phyloP scores from a whole-genome alignment of 2,888 invertebrate genomes.

The Monopis laevigella region DNA sequence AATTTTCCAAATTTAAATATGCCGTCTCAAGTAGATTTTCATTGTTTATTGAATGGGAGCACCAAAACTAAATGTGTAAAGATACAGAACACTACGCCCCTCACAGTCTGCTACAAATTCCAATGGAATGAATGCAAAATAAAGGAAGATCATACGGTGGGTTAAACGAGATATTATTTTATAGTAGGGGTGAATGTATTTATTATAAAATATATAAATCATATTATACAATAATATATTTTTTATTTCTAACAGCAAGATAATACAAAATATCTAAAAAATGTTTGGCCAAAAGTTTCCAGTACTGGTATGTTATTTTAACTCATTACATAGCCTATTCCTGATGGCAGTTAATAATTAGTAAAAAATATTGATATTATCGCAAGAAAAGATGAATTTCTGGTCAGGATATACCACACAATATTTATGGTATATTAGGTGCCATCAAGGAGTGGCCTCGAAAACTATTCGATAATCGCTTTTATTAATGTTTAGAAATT shows the following conservation, averaged over 20 bases:
- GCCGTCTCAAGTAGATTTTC: slow-evolving; percentile 68
- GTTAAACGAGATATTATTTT: too few species aligned
- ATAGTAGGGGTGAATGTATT: too few species aligned
- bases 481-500: too few species aligned
- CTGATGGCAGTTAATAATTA: not conserved
- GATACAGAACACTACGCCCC: slow-evolving; percentile 49
- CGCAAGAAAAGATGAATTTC: not conserved
- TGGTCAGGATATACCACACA: not conserved
- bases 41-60: slow-evolving; percentile 60
- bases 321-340: not conserved
- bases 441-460: too few species aligned
- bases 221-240: too few species aligned
- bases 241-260: too few species aligned
- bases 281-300: too few species aligned
- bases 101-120: slow-evolving; percentile 46
- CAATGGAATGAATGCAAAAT: slow-evolving; percentile 39
- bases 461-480: too few species aligned
- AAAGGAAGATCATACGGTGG: not conserved
- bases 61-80: slow-evolving; percentile 46
- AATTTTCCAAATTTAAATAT: slow-evolving; percentile 73
- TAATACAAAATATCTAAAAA: too few species aligned
- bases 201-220: too few species aligned
- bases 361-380: not conserved
- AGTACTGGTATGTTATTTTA: too few species aligned
- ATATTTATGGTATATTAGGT: too few species aligned